Percentiles rank a stretch among this genome's conserved stretches.
Evolutionary conservation across 2,888 invertebrate species (phyloP).

Genomic region (Cheiracanthium punctorium): DNA sequence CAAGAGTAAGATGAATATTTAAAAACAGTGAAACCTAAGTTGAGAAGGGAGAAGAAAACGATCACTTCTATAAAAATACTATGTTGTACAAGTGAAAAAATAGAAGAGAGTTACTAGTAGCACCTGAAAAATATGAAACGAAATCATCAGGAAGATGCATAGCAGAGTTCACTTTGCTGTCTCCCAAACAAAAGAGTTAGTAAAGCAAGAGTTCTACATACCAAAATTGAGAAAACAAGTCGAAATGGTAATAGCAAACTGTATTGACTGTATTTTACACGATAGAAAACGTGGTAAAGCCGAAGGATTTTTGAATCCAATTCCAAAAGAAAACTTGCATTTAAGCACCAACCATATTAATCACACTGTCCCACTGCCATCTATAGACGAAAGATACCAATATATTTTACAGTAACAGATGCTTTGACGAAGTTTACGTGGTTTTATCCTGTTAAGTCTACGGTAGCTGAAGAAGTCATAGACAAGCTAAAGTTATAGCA

Average conservation of each 20-base stretch:
- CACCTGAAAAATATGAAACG: too few relatives aligned
- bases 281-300: background rate
- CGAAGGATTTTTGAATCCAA: background rate
- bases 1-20: too few relatives aligned
- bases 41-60: too few relatives aligned
- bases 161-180: background rate
- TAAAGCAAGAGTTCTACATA: background rate
- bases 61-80: too few relatives aligned
- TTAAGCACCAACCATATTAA: background rate
- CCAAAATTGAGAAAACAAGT: background rate
- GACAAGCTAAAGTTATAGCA: constrained; percentile 26
- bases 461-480: background rate
- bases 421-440: background rate
- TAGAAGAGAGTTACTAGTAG: too few relatives aligned
- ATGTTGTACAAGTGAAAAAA: too few relatives aligned
- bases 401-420: background rate
- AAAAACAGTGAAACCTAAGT: too few relatives aligned
- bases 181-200: background rate
- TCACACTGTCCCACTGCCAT: background rate
- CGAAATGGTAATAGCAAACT: background rate
- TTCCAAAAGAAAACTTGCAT: background rate
- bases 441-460: constrained; percentile 35
- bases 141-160: too few relatives aligned
- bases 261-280: background rate
- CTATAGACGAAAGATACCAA: background rate